These are phyloP conservation scores for Anoplolepis gracilipes DNA, from an alignment of 1,140 invertebrate species.

Conservation along the genomic window DNA sequence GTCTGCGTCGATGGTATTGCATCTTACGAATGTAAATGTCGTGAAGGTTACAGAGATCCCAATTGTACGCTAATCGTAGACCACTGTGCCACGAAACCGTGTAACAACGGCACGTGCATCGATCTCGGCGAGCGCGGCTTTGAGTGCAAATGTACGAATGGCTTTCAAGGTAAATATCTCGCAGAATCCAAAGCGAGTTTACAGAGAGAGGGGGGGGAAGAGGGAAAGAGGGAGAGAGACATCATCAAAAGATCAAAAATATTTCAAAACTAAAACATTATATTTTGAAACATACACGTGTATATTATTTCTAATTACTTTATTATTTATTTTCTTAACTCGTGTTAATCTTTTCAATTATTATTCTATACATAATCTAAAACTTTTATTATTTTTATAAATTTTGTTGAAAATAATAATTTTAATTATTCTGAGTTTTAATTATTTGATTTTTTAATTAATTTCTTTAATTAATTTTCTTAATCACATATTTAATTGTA, in stretches of 20 bases:
- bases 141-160: constrained; percentile 86
- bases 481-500: neutral
- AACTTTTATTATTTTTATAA: neutral
- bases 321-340: neutral
- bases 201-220: neutral
- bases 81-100: constrained; percentile 86
- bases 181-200: neutral
- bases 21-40: constrained; percentile 92
- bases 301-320: neutral
- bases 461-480: neutral
- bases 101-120: constrained; percentile 87
- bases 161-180: constrained; percentile 80
- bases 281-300: neutral
- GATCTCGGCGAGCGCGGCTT: constrained; percentile 85
- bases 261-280: neutral
- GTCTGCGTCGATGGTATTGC: constrained; percentile 89
- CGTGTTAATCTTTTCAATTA: neutral
- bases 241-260: neutral
- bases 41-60: constrained; percentile 91
- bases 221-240: neutral
- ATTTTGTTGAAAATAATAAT: neutral
- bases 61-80: constrained; percentile 88
- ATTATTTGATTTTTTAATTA: neutral
- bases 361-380: neutral
- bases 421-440: neutral